Conservation (phyloP, 2,797 vertebrate genomes). For the Epinephelus malabaricus region DNA sequence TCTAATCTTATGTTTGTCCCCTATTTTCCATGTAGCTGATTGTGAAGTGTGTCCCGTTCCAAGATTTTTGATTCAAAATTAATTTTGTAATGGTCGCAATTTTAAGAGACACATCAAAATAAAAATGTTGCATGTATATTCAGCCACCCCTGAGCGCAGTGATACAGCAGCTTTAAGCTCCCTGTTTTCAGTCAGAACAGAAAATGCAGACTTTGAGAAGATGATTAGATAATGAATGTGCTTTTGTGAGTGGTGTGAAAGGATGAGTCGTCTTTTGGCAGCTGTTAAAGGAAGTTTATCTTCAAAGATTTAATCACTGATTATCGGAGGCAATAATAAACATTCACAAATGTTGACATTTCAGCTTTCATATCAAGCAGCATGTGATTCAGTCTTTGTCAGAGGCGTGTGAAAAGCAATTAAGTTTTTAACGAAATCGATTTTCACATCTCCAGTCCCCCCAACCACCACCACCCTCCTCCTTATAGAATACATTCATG, state of each 20-base stretch:
- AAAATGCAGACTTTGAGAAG: slow-evolving; percentile 8
- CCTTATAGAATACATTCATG: slow-evolving; percentile 16
- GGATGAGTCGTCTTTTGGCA: slow-evolving; percentile 31
- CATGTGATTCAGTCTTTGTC: slow-evolving; percentile 33
- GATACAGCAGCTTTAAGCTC: background rate
- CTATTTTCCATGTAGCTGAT: no score
- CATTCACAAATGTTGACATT: slow-evolving; percentile 58
- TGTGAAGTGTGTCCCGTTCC: no score
- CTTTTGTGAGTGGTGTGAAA: slow-evolving; percentile 36
- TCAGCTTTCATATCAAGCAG: slow-evolving; percentile 44
- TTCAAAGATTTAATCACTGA: slow-evolving; percentile 48
- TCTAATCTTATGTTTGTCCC: no score
- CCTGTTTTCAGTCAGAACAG: background rate
- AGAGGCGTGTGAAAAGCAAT: slow-evolving; percentile 68
- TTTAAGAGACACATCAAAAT: background rate
- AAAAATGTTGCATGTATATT: background rate
- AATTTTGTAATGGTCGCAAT: background rate
- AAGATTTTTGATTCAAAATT: background rate
- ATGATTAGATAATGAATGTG: slow-evolving; percentile 28
- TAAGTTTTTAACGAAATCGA: slow-evolving; percentile 56
- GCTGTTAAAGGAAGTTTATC: slow-evolving; percentile 39
- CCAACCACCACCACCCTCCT: background rate
- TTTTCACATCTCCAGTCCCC: slow-evolving; percentile 42
- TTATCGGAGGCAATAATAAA: slow-evolving; percentile 38
- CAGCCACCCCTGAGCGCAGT: background rate